A percentile compares a stretch with the other conserved stretches of the same genome.
Evolutionary conservation across 2,888 invertebrate genomes (phyloP).

Genomic region (Polymixis flavicincta): DNA sequence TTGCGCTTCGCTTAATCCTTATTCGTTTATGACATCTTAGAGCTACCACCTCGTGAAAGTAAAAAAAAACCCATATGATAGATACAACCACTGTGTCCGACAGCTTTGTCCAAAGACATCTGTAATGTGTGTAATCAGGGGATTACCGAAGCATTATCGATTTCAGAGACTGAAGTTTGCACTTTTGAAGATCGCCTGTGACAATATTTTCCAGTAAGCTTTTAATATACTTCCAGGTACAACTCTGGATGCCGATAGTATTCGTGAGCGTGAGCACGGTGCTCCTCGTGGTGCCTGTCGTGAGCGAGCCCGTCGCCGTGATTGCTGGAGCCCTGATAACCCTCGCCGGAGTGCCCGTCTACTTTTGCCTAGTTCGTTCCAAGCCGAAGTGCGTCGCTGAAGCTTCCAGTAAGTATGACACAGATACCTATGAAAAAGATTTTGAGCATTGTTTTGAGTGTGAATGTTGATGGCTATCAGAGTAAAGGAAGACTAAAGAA

Average conservation of each 20-base stretch:
- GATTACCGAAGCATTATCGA: background rate
- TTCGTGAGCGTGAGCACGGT: conserved; percentile 95
- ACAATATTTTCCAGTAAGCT: background rate
- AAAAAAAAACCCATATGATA: background rate
- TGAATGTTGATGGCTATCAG: too few species aligned
- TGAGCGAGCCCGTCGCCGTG: conserved; percentile 95
- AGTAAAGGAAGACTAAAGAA: too few species aligned
- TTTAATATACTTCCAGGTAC: conserved; percentile 88
- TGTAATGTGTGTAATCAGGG: background rate
- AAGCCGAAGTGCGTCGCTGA: conserved; percentile 91
- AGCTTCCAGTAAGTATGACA: conserved; percentile 90
- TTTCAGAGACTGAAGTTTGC: background rate
- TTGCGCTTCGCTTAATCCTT: too few species aligned
- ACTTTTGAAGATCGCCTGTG: background rate
- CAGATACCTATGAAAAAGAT: background rate
- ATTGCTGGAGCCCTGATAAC: conserved; percentile 95
- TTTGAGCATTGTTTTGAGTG: too few species aligned
- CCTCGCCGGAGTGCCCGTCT: conserved; percentile 95
- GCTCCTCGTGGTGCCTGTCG: conserved; percentile 94
- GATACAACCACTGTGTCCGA: background rate
- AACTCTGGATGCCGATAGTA: conserved; percentile 93
- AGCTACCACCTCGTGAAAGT: background rate
- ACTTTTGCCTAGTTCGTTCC: conserved; percentile 93
- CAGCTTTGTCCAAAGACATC: background rate
- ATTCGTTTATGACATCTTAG: background rate